phyloP scores from a whole-genome alignment of 2,797 vertebrate genomes.

The Sebastes variabilis region DNA sequence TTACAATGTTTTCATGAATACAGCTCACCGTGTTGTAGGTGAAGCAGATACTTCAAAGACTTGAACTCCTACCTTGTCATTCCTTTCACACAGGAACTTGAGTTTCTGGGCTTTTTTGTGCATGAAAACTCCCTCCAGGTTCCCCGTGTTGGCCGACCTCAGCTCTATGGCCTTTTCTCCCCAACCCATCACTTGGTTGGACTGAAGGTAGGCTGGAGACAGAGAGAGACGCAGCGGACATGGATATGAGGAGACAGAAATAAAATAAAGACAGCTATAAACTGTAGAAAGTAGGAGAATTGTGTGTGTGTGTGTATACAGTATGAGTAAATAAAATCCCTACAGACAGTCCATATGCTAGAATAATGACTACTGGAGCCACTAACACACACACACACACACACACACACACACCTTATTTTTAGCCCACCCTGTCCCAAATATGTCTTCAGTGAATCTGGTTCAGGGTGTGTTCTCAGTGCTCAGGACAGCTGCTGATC shows the following conservation, averaged over 20 bases:
- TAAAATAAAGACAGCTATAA: neutral
- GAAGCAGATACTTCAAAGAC: neutral
- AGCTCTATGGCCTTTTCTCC: slow-evolving; percentile 94
- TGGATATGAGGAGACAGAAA: neutral
- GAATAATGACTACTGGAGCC: neutral
- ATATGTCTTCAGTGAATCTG: slow-evolving; percentile 38
- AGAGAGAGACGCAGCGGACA: neutral
- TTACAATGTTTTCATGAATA: neutral
- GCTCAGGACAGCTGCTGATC: slow-evolving; percentile 23
- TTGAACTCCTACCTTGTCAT: slow-evolving; percentile 89
- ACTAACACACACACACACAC: neutral
- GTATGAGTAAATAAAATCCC: neutral
- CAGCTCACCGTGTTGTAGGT: neutral
- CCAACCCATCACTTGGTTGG: slow-evolving; percentile 96
- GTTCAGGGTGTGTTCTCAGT: slow-evolving; percentile 24
- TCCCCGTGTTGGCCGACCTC: slow-evolving; percentile 87
- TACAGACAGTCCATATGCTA: neutral
- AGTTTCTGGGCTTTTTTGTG: slow-evolving; percentile 95
- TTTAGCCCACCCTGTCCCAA: slow-evolving; percentile 46
- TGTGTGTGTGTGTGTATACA: neutral
- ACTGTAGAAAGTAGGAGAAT: neutral
- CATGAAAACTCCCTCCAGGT: slow-evolving; percentile 93
- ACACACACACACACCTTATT: slow-evolving; percentile 19
- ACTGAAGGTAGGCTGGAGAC: slow-evolving; percentile 89
- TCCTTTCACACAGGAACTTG: slow-evolving; percentile 94